Percentiles rank a stretch among this genome's conserved stretches.
Conservation (phyloP, 2,888 invertebrate species). For the Lymantria dispar region DNA sequence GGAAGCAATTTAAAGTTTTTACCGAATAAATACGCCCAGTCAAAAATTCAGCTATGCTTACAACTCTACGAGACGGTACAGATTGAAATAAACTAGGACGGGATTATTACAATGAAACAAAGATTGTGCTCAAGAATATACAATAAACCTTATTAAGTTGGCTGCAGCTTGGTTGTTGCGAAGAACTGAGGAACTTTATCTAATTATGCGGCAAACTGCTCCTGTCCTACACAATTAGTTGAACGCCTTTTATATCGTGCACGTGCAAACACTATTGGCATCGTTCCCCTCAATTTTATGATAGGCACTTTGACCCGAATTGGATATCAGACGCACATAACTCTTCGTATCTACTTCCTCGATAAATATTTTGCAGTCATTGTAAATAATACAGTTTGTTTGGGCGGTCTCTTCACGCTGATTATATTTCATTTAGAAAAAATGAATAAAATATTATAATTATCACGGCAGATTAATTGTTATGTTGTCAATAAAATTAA, state of each 20-base stretch:
- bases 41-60: slow-evolving; percentile 59
- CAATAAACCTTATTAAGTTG: slow-evolving; percentile 33
- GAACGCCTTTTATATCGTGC: slow-evolving; percentile 29
- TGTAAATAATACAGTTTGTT: slow-evolving; percentile 13
- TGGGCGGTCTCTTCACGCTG: too few relatives aligned
- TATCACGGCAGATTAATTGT: too few relatives aligned
- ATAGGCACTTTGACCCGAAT: slow-evolving; percentile 26
- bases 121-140: slow-evolving; percentile 24
- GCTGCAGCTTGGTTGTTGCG: slow-evolving; percentile 23
- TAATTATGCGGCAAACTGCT: slow-evolving; percentile 31
- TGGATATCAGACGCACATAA: slow-evolving; percentile 26
- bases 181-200: slow-evolving; percentile 25
- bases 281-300: slow-evolving; percentile 28
- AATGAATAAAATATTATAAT: too few relatives aligned
- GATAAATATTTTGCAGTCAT: slow-evolving; percentile 25
- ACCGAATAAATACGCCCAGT: slow-evolving; percentile 71
- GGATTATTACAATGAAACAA: slow-evolving; percentile 30
- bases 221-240: slow-evolving; percentile 27
- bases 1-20: slow-evolving; percentile 79
- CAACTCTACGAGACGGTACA: slow-evolving; percentile 47
- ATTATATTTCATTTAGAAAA: too few relatives aligned
- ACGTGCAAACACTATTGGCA: slow-evolving; percentile 20
- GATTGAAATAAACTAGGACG: slow-evolving; percentile 41
- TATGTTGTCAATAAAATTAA: too few relatives aligned
- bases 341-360: slow-evolving; percentile 24